Percentiles rank a stretch among this genome's conserved stretches.
These are phyloP conservation scores for Hyposmocoma kahamanoa DNA, from an alignment of 1,140 invertebrate genomes.

Conservation along the genomic window DNA sequence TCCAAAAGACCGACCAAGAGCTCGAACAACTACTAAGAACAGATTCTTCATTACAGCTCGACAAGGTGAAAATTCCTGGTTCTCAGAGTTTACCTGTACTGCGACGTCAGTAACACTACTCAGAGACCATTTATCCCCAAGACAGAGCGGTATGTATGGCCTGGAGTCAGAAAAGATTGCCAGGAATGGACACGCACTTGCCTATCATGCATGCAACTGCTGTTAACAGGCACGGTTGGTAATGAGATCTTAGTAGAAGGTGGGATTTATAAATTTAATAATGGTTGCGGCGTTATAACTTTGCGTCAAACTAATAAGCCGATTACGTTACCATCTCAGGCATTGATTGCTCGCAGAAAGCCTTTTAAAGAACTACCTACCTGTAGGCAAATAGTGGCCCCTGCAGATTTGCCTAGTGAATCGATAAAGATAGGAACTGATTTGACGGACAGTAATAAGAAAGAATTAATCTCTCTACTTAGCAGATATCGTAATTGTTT, in stretches of 20 bases:
- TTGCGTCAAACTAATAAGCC: background rate
- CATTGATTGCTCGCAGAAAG: background rate
- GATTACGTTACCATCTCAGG: background rate
- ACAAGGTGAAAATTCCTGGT: too few relatives aligned
- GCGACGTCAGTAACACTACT: too few relatives aligned
- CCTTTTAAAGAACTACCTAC: background rate
- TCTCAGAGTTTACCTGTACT: too few relatives aligned
- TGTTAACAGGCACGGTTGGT: background rate
- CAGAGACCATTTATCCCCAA: too few relatives aligned
- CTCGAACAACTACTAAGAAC: too few relatives aligned
- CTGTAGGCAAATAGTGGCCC: background rate
- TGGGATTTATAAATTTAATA: background rate
- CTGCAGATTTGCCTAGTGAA: background rate
- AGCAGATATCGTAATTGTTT: conserved; percentile 12
- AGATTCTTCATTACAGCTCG: too few relatives aligned
- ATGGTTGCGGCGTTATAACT: background rate
- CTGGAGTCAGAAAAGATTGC: too few relatives aligned
- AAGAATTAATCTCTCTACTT: background rate
- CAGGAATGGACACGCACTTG: too few relatives aligned
- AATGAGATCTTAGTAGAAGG: background rate
- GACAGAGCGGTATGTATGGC: too few relatives aligned
- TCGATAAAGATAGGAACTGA: background rate
- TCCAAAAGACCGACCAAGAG: too few relatives aligned
- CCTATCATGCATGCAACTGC: too few relatives aligned
- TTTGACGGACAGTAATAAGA: background rate